Base-by-base conservation (phyloP, 2,113 vertebrate genomes). In the Myxocyprinus asiaticus region DNA sequence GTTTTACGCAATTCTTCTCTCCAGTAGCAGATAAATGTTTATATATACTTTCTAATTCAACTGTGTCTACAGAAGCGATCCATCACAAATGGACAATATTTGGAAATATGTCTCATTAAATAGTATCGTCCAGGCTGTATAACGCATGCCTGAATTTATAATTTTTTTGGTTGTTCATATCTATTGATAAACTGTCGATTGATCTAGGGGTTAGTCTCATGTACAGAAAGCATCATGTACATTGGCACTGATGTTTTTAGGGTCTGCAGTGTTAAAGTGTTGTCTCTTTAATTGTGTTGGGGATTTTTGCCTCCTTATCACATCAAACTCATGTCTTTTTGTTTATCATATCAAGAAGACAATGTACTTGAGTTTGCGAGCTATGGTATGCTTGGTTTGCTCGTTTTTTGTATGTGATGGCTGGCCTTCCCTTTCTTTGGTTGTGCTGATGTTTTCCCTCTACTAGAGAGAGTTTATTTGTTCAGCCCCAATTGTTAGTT, bases 11-110 rank as follows among this genome's bases (percentile, higher is more conserved):
- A 65, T 63, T 51, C 48, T 51, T 12, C 5, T 58, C 42, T 63
- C 63, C 48, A 77, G 42, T 66, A 81, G 58, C 56, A 74, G 59
- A 66, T n/a, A 42, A 66, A 66, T 63, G 45, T 78, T 75, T 5
- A n/a, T 14, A 67, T 53, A 45, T 50, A 9, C n/a, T n/a, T 67
- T 67, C 53, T 80, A 47, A 43, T 67, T 77, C 11, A 72, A 64
- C 55, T 83, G 59, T 63, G 43, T 66, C n/a, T 51, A 59, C 17
- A 15, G 55, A 58, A 58, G 55, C 6, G n/a, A 78, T 62, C 22
- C 22, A 33, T 33, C 17, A 47, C 44, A 62, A 75, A 62, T 68
- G 64, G 67, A 65, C 72, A 78, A 68, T 84, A 69, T 81, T 84
- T 83, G 15, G 33, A 59, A 17, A 48, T 56, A 79, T 33, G 55